Base-by-base conservation (phyloP, 2,888 invertebrate species). In the Sminthurinus aureus region DNA sequence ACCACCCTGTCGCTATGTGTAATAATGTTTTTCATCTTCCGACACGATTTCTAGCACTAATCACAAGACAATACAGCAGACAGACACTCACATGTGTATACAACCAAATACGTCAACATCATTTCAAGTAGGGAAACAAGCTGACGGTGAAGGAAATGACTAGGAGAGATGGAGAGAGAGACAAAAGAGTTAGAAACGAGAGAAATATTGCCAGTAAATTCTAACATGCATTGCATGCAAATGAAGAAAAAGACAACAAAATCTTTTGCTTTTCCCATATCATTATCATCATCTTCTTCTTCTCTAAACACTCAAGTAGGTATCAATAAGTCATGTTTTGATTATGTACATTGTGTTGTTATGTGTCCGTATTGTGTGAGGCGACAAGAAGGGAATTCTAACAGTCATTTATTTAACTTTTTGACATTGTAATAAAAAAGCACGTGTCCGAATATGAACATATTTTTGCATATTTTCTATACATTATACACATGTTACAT, bases 361-460 rank as follows among this genome's bases (percentile, higher is more conserved):
- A 13, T 58, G 58, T 58, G 58, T 58, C 18, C 9, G 13, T 13
- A 58, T 18, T 58, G 13, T 58, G 58, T 58, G 58, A 15, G 15
- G 58, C 58, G 58, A 58, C 58, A 20, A 76, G 22, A 20, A 13
- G n/a, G 38, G 38, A 38, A 38, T 38, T 38, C 38, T 38, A 38
- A 38, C 38, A 52, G 22, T 58, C 58, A 58, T 58, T 58, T 58
- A 76, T 76, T 76, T 22, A 76, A 76, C 20, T 75, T 75, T 51
- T 24, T 76, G 76, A 76, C 76, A 76, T 76, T 58, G 76, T 76
- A 76, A 76, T 76, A 52, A 76, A 38, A 38, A 76, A 76, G 76
- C 76, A 76, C 76, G 76, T 76, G 76, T 76, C 52, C 58, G 13
- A 38, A 38, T 38, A 38, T 38, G 38, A 38, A 38, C 38, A 38